Evolutionary conservation across 2,113 vertebrate genomes (phyloP).

Genomic region (Misgurnus mizolepis): DNA sequence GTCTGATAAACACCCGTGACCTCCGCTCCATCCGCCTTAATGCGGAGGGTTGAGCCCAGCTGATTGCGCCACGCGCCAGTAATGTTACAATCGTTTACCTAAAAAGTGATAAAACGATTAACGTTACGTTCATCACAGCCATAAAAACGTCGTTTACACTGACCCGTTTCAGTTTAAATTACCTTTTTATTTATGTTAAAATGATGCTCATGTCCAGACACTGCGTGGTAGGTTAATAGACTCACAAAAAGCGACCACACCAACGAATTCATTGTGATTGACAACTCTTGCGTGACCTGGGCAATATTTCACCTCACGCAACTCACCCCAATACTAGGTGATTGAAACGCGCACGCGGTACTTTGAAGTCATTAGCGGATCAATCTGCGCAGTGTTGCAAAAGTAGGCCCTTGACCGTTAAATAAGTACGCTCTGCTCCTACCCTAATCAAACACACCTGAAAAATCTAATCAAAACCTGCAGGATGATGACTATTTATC

Average conservation of each 20-base stretch:
- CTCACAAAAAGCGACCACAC: neutral
- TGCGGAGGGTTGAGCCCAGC: conserved; percentile 41
- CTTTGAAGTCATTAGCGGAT: too few relatives aligned
- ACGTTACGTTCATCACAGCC: too few relatives aligned
- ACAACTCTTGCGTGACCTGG: neutral
- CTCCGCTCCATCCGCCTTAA: conserved; percentile 18
- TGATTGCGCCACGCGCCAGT: conserved; percentile 49
- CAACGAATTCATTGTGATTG: neutral
- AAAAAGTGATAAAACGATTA: neutral
- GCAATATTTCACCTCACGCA: conserved; percentile 20
- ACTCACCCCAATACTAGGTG: neutral
- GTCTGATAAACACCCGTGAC: conserved; percentile 45
- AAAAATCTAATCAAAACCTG: too few relatives aligned
- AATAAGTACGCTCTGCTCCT: too few relatives aligned
- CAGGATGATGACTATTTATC: too few relatives aligned
- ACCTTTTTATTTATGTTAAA: neutral
- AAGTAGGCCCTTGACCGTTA: too few relatives aligned
- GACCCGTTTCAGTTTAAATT: neutral
- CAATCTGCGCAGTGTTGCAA: too few relatives aligned
- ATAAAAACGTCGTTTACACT: too few relatives aligned
- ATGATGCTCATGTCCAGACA: neutral
- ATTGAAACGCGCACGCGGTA: too few relatives aligned
- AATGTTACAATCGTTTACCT: conserved; percentile 39
- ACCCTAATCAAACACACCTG: too few relatives aligned
- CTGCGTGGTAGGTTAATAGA: neutral